Evolutionary conservation across 2,113 vertebrate species (phyloP).

Genomic region (Mobula hypostoma): DNA sequence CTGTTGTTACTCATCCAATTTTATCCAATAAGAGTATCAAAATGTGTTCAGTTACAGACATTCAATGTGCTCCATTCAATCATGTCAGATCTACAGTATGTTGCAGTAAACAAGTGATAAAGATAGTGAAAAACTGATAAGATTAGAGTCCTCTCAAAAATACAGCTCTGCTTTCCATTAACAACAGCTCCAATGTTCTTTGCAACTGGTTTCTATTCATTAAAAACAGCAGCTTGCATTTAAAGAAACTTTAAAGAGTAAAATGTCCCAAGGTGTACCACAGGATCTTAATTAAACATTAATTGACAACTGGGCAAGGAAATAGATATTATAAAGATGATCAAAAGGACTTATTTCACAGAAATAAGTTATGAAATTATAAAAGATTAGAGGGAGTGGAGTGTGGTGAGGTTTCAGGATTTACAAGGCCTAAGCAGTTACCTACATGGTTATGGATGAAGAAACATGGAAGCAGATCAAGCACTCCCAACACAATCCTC

Average conservation of each 20-base stretch:
- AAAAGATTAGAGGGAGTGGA: too few species aligned
- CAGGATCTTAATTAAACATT: background rate
- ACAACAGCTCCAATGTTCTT: background rate
- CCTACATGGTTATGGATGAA: background rate
- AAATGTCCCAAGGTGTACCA: background rate
- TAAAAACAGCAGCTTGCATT: background rate
- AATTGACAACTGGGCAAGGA: background rate
- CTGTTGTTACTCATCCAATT: background rate
- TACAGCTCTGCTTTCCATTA: background rate
- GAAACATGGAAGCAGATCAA: background rate
- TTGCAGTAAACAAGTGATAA: conserved; percentile 17
- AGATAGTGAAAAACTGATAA: conserved; percentile 8
- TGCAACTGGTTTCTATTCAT: background rate
- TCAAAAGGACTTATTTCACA: background rate
- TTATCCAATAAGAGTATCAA: background rate
- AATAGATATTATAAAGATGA: background rate
- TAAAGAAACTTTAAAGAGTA: background rate
- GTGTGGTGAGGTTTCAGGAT: background rate
- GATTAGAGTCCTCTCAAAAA: background rate
- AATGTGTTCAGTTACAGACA: conserved; percentile 18
- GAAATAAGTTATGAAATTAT: background rate
- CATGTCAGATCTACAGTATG: background rate
- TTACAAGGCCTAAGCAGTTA: background rate
- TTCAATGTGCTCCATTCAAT: conserved; percentile 24
- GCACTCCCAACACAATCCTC: too few species aligned